Evolutionary conservation across 1,140 invertebrate species (phyloP).

Genomic region (Akabosia matsudoensis): DNA sequence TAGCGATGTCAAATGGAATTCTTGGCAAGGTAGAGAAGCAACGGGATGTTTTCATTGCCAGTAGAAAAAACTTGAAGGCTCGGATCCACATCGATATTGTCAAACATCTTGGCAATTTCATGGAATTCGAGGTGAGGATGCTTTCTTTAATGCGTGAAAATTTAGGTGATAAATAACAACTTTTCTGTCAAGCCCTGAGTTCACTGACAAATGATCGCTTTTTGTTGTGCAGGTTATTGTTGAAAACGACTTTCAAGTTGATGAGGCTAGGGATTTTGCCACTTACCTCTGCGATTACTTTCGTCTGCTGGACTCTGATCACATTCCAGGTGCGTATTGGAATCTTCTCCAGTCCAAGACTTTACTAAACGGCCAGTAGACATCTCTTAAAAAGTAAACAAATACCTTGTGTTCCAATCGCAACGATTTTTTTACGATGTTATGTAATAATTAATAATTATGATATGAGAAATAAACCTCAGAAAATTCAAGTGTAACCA

Average conservation of each 20-base stretch:
- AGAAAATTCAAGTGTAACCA: no score
- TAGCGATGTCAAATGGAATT: conserved; percentile 58
- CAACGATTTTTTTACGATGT: no score
- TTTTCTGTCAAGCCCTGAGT: not conserved
- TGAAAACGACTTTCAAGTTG: conserved; percentile 64
- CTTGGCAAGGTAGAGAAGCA: conserved; percentile 68
- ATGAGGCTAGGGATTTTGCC: conserved; percentile 62
- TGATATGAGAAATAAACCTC: no score
- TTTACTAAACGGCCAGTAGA: no score
- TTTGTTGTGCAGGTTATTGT: conserved; percentile 65
- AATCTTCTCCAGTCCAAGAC: not conserved
- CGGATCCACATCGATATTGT: conserved; percentile 85
- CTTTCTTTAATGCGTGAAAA: no score
- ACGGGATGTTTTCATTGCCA: conserved; percentile 68
- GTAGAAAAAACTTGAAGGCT: conserved; percentile 62
- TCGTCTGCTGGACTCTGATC: conserved; percentile 63
- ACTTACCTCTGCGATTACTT: conserved; percentile 66
- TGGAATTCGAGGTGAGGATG: conserved; percentile 84
- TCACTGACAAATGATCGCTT: not conserved
- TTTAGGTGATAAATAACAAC: conserved; percentile 15
- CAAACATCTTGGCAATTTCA: conserved; percentile 72
- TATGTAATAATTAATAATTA: no score
- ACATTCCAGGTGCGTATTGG: conserved; percentile 73
- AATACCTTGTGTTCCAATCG: no score
- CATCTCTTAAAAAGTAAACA: no score